phyloP scores from a whole-genome alignment of 2,113 vertebrate genomes.

The Coturnix japonica region DNA sequence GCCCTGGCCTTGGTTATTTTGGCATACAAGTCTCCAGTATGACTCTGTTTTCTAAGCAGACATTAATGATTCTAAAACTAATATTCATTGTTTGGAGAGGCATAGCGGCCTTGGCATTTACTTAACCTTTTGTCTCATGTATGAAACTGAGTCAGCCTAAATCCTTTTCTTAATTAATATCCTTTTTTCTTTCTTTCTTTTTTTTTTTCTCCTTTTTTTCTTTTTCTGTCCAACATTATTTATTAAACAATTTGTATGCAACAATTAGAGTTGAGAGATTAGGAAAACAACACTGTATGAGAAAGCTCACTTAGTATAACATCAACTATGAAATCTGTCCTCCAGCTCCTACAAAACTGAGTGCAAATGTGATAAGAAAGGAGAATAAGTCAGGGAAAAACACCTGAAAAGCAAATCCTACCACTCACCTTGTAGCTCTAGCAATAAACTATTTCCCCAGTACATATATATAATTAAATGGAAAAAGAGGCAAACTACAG shows the following conservation, averaged over 20 bases:
- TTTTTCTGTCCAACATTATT: constrained; percentile 76
- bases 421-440: neutral
- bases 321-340: neutral
- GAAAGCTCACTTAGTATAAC: constrained; percentile 16
- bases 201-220: constrained; percentile 43
- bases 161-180: constrained; percentile 99
- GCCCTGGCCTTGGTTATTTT: constrained; percentile 83
- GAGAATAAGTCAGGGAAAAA: neutral
- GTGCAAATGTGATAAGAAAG: neutral
- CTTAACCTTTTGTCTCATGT: constrained; percentile 99
- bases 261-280: constrained; percentile 76
- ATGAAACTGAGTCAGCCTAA: constrained; percentile 95
- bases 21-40: constrained; percentile 89
- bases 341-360: constrained; percentile 33
- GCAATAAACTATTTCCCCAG: neutral
- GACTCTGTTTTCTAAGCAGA: constrained; percentile 97
- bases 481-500: neutral
- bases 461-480: neutral
- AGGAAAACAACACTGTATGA: constrained; percentile 34
- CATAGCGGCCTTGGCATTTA: constrained; percentile 97
- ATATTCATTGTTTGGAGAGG: constrained; percentile 99
- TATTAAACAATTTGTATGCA: constrained; percentile 84
- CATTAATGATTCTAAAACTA: constrained; percentile 99
- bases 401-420: neutral
- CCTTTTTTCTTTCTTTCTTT: constrained; percentile 67